Evolutionary conservation across 2,797 vertebrate genomes (phyloP).

Genomic region (Rhincodon typus): DNA sequence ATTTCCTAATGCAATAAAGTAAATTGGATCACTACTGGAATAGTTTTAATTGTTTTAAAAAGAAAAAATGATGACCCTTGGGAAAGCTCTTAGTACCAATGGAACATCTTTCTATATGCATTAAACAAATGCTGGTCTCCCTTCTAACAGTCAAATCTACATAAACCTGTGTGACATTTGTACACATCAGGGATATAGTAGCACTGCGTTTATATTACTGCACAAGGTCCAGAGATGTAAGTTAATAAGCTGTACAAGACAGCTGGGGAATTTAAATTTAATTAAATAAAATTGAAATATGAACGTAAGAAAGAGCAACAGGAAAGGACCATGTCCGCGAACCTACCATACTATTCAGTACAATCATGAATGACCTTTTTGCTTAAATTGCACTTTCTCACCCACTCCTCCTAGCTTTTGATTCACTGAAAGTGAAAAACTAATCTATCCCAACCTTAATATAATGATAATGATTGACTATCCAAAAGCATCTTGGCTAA

Average conservation of each 20-base stretch:
- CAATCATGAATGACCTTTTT: background rate
- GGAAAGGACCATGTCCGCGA: background rate
- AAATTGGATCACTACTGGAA: slow-evolving; percentile 17
- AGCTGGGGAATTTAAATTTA: background rate
- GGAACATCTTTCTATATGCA: background rate
- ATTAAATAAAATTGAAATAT: background rate
- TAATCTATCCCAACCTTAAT: background rate
- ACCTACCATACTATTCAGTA: background rate
- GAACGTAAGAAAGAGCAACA: background rate
- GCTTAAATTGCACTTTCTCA: background rate
- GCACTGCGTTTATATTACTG: background rate
- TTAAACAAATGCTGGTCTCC: background rate
- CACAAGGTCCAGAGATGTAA: background rate
- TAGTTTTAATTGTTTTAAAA: background rate
- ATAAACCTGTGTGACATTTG: background rate
- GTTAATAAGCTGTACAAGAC: background rate
- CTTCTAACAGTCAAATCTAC: background rate
- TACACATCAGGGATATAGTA: background rate
- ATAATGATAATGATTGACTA: background rate
- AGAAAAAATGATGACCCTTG: background rate
- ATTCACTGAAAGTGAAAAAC: background rate
- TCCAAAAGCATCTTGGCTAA: background rate
- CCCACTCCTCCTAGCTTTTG: background rate
- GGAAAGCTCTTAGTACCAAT: background rate
- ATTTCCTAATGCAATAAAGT: slow-evolving; percentile 26